Evolutionary conservation across 2,113 vertebrate genomes (phyloP).

Genomic region (Octodon degus): DNA sequence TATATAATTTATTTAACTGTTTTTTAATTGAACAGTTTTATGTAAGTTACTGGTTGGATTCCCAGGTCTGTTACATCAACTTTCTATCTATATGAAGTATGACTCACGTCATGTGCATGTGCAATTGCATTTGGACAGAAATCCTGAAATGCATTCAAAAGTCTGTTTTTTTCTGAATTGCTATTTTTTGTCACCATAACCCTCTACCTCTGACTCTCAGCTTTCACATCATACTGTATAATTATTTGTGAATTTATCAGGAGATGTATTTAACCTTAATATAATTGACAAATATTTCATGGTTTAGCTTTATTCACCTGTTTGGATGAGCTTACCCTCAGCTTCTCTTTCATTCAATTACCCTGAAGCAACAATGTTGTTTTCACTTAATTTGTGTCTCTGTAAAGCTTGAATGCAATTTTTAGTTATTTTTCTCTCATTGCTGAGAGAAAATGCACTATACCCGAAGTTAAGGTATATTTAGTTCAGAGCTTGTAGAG

Average conservation of each 20-base stretch:
- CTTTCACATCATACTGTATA: neutral
- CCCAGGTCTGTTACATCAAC: neutral
- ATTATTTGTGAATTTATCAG: constrained; percentile 44
- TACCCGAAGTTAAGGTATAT: neutral
- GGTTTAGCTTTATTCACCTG: neutral
- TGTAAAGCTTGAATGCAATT: neutral
- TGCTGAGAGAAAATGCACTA: neutral
- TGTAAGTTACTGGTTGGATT: neutral
- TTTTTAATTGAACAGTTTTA: neutral
- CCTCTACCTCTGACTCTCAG: neutral
- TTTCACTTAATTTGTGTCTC: constrained; percentile 35
- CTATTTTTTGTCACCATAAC: neutral
- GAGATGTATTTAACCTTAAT: constrained; percentile 58
- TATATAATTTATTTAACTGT: neutral
- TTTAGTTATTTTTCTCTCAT: neutral
- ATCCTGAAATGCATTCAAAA: neutral
- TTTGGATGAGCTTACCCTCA: constrained; percentile 7
- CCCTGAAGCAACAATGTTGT: constrained; percentile 61
- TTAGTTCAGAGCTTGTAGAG: neutral
- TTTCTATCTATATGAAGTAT: neutral
- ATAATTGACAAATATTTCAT: constrained; percentile 40
- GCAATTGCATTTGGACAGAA: neutral
- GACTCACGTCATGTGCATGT: neutral
- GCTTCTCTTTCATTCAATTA: constrained; percentile 43
- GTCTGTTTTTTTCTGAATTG: neutral